phyloP scores from a whole-genome alignment of 2,113 vertebrate species.

The Eurypyga helias region DNA sequence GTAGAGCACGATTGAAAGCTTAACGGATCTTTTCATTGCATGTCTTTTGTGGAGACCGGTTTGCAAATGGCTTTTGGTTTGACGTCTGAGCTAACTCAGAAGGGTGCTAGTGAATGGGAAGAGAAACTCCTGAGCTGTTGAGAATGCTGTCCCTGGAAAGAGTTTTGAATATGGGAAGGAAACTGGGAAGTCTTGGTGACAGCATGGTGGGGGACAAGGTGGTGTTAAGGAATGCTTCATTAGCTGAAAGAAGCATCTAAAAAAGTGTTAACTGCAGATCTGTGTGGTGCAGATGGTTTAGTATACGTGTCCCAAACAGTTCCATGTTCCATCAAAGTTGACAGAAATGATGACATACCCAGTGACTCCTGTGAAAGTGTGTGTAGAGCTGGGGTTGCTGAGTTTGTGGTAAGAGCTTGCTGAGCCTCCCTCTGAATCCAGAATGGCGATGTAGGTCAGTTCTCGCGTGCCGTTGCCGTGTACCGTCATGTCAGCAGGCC shows the following conservation, averaged over 20 bases:
- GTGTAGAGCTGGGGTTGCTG: background rate
- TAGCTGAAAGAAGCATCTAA: background rate
- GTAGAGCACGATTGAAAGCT: background rate
- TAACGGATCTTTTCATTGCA: background rate
- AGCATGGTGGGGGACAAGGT: background rate
- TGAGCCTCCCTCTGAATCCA: background rate
- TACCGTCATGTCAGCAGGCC: background rate
- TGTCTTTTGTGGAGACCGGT: background rate
- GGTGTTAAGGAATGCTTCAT: background rate
- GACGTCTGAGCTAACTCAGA: background rate
- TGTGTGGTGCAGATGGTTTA: background rate
- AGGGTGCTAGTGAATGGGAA: background rate
- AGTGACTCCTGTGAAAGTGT: background rate
- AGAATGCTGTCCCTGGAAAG: background rate
- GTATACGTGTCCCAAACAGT: background rate
- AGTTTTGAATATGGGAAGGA: background rate
- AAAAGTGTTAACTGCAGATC: background rate
- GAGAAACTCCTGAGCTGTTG: background rate
- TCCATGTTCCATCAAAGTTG: background rate
- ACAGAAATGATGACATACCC: background rate
- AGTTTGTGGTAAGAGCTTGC: background rate
- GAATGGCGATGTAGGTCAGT: background rate
- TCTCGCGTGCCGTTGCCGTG: accelerated
- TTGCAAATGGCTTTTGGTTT: background rate
- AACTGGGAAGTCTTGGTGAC: background rate